Conservation (phyloP, 2,888 invertebrate species). For the Eupsilia transversa region DNA sequence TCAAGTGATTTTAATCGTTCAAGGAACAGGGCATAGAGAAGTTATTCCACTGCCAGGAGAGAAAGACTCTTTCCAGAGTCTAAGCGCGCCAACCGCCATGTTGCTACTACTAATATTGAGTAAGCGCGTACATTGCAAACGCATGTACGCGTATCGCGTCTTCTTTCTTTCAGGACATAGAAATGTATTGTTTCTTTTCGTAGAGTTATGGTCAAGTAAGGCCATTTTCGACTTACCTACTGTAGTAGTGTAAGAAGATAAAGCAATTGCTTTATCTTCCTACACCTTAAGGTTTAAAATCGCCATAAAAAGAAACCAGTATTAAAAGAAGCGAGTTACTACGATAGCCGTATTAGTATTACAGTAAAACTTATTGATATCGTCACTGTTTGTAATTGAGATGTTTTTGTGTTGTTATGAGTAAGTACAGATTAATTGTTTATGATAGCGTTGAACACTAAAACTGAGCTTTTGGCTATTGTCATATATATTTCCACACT, state of each 20-base stretch:
- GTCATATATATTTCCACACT: no score
- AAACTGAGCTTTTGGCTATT: not conserved
- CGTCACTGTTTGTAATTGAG: not conserved
- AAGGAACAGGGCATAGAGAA: not conserved
- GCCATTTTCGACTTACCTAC: no score
- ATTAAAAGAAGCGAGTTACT: not conserved
- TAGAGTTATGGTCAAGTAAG: no score
- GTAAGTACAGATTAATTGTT: not conserved
- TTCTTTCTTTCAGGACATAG: no score
- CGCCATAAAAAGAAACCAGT: not conserved
- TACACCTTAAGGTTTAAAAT: not conserved
- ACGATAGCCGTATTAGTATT: not conserved
- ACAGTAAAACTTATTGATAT: not conserved
- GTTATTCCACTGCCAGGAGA: not conserved
- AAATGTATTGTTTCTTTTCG: no score
- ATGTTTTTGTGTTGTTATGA: not conserved
- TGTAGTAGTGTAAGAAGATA: not conserved
- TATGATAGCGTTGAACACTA: not conserved
- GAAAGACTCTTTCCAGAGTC: not conserved
- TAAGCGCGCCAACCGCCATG: no score
- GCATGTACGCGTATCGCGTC: not conserved
- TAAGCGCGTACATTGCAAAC: not conserved
- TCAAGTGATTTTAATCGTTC: conserved; percentile 10
- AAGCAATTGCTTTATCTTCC: not conserved
- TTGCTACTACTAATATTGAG: not conserved